Percentiles rank a stretch among this genome's conserved stretches.
These are phyloP conservation scores for Alligator sinensis DNA, from an alignment of 2,113 vertebrate genomes.

Conservation along the genomic window DNA sequence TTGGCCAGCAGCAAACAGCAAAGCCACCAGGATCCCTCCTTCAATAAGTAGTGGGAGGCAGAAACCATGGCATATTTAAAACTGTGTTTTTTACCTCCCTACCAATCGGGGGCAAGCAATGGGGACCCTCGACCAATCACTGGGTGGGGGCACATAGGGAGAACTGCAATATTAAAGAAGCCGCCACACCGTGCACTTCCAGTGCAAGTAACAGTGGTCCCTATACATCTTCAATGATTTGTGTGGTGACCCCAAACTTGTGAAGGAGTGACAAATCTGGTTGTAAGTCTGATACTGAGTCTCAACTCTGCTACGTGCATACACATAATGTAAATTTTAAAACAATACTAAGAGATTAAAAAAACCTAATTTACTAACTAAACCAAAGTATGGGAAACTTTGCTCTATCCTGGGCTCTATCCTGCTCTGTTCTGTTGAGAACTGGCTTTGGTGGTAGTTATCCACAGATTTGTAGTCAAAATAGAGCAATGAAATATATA, in stretches of 20 bases:
- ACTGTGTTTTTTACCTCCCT: too few relatives aligned
- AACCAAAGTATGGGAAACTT: neutral
- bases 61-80: too few relatives aligned
- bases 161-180: too few relatives aligned
- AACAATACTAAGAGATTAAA: neutral
- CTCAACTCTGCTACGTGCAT: neutral
- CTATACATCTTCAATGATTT: neutral
- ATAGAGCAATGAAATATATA: neutral
- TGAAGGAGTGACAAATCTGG: neutral
- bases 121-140: too few relatives aligned
- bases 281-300: neutral
- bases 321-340: neutral
- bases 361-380: neutral
- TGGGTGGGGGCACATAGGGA: too few relatives aligned
- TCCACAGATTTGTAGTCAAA: neutral
- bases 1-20: too few relatives aligned
- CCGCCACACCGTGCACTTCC: too few relatives aligned
- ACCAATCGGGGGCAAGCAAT: too few relatives aligned
- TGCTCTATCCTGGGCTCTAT: neutral
- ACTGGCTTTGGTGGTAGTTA: neutral
- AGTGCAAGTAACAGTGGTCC: too few relatives aligned
- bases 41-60: too few relatives aligned
- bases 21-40: too few relatives aligned
- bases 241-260: neutral
- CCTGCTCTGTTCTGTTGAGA: neutral